A percentile compares a stretch with the other conserved stretches of the same genome.
These are phyloP conservation scores for Epicauta chinensis DNA, from an alignment of 1,140 invertebrate genomes.

Conservation along the genomic window DNA sequence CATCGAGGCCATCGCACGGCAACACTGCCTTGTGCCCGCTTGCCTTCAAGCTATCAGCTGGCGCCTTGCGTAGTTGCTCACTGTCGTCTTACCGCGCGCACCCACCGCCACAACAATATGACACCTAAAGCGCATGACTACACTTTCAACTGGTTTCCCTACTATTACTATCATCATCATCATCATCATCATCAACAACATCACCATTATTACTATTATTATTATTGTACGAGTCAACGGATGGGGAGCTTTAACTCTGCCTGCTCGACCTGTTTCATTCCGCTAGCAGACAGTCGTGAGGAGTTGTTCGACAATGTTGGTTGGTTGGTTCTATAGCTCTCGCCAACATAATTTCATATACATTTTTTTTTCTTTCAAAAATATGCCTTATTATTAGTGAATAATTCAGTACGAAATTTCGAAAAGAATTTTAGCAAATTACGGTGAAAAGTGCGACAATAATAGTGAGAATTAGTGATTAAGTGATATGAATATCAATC, in stretches of 20 bases:
- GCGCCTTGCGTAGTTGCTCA: conserved; percentile 28
- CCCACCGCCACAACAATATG: conserved; percentile 30
- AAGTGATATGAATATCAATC: too few species aligned
- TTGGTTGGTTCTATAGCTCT: too few species aligned
- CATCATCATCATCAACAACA: neutral
- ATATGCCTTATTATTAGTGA: too few species aligned
- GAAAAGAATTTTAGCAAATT: too few species aligned
- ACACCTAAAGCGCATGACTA: neutral
- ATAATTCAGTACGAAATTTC: too few species aligned
- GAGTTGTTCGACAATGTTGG: too few species aligned
- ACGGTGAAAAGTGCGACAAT: too few species aligned
- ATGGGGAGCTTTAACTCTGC: neutral
- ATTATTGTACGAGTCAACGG: neutral
- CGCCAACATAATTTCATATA: too few species aligned
- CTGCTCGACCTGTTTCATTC: too few species aligned
- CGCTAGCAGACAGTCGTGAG: too few species aligned
- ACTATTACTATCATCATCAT: neutral
- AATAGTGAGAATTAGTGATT: too few species aligned
- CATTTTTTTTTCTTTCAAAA: too few species aligned
- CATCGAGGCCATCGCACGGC: conserved; percentile 46
- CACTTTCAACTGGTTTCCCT: conserved; percentile 6
- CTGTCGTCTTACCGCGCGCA: conserved; percentile 35
- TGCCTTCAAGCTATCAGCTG: conserved; percentile 43
- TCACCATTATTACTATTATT: neutral
- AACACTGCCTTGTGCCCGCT: conserved; percentile 40